These are phyloP conservation scores for Macroramphosus scolopax DNA, from an alignment of 2,797 vertebrate species.

Conservation along the genomic window DNA sequence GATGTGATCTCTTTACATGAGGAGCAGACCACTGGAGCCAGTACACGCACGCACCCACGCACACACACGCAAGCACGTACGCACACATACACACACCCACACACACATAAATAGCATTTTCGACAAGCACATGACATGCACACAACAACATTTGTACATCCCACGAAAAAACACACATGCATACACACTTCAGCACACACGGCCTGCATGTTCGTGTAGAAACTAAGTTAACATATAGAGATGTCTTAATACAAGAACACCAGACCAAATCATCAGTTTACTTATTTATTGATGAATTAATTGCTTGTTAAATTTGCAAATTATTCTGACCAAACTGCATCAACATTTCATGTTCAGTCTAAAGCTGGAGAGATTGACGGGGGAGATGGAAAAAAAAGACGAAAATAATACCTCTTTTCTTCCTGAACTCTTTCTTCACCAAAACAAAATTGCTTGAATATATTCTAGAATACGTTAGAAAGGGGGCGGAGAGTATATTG, in stretches of 20 bases:
- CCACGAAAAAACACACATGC: conserved; percentile 25
- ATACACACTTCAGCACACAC: too few relatives aligned
- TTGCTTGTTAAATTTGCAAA: conserved; percentile 62
- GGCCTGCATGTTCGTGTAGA: too few relatives aligned
- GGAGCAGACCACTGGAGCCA: conserved; percentile 71
- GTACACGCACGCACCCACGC: conserved; percentile 26
- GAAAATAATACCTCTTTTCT: conserved; percentile 16
- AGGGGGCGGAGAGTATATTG: too few relatives aligned
- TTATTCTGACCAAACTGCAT: conserved; percentile 52
- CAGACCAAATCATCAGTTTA: too few relatives aligned
- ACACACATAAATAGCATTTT: conserved; percentile 32
- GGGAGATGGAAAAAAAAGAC: conserved; percentile 10
- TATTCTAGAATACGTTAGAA: conserved; percentile 37
- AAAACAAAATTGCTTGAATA: conserved; percentile 55
- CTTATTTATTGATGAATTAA: conserved; percentile 67
- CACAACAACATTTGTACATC: too few relatives aligned
- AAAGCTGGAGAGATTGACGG: conserved; percentile 37
- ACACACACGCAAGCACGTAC: conserved; percentile 12
- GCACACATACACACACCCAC: conserved; percentile 18
- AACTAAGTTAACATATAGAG: too few relatives aligned
- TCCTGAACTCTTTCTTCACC: too few relatives aligned
- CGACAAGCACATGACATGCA: conserved; percentile 48
- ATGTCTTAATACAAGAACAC: too few relatives aligned
- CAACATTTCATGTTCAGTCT: conserved; percentile 53
- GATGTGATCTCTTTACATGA: conserved; percentile 73